Base-by-base conservation (phyloP, 2,113 vertebrate genomes). In the Ptilorrhoa leucosticta region DNA sequence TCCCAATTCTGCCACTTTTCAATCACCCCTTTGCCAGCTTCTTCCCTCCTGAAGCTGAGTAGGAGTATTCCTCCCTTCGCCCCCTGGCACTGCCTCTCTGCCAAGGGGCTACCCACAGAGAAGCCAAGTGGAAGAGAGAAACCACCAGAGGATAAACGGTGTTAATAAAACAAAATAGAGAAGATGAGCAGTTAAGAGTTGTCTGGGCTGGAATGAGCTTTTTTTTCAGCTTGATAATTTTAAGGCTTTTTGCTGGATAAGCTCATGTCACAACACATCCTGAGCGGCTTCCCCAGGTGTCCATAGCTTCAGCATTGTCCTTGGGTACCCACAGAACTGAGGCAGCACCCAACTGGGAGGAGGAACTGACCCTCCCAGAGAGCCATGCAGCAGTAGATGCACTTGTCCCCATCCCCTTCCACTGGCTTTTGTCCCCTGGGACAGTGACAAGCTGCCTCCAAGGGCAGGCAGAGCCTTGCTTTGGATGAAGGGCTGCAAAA, bases 301-400 rank as follows among this genome's bases (percentile, higher is more conserved):
- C 44, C 5, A 15, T 40, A 69, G 83, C 58, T 90, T 72, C 26
- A 30, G 70, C 61, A 44, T 47, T 0, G 0, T 31, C 27, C 51
- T 44, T 1, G 0, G 31, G 73, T 31, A 72, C 22, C 9, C 14
- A 3, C 12, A 58, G 85, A 28, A 45, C 23, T 2, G 3, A 2
- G 13, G 57, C 39, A 84, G 42, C 35, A 33, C 27, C 35, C 40
- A 65, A 60, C 15, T 39, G 40, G 21, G 9, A 26, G 56, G 24
- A 51, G 51, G 28, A 70, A 65, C 30, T 0, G 0, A 71, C 16
- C 10, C 31, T 30, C 24, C 28, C 22, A 4, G 31, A 60, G 15
- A 65, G n/a, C n/a, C 2, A 6, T 31, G 47, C 39, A 50, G 22
- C n/a, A n/a, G 23, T 17, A 31, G 26, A 30, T 50, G 15, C 20